Evolutionary conservation across 2,113 vertebrate genomes (phyloP), one percentile per base, ranked within the genome.

Genomic region (Varanus salvator): DNA sequence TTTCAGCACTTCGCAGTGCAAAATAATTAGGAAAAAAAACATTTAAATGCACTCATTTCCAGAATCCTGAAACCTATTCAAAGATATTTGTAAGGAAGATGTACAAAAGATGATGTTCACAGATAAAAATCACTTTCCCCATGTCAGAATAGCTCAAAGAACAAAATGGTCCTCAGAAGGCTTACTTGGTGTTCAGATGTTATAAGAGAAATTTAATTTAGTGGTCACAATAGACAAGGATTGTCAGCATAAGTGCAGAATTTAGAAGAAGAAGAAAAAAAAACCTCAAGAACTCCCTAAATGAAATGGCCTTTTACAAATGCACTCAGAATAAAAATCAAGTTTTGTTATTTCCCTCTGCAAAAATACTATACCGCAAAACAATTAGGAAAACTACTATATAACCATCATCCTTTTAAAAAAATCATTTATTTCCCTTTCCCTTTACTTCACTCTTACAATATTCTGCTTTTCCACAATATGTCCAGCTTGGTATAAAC

Each of bases 151-250:
- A 64, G 82, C 54, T 96, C 57, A 38, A 83, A 90, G 89, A 95
- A 92, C 48, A 96, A 96, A 97, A 96, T 38, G 91, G 89, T 91
- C 84, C 91, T 89, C 89, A 50, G 66, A 94, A 95, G 90, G 88
- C 64, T 93, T 87, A 92, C 86, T 92, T 81, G 25, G 92, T 94
- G 92, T 94, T 96, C 94, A 92, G 90, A 91, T 94, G 90, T 95
- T 95, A 96, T 44, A 94, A 95, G 80, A 74, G 60, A 95, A 96
- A 95, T 94, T 93, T 94, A 95, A 94, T 97, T 97, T 95, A 94
- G 87, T 89, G 87, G 48, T 92, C 94, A 95, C 89, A 95, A 92
- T 86, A 93, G 93, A 89, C 31, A 95, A 91, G 75, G 76, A 81
- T 90, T 90, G 87, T 94, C 93, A 95, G 87, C 66, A 31, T 92